Evolutionary conservation across 2,888 invertebrate genomes (phyloP).

Genomic region (Mimas tiliae): DNA sequence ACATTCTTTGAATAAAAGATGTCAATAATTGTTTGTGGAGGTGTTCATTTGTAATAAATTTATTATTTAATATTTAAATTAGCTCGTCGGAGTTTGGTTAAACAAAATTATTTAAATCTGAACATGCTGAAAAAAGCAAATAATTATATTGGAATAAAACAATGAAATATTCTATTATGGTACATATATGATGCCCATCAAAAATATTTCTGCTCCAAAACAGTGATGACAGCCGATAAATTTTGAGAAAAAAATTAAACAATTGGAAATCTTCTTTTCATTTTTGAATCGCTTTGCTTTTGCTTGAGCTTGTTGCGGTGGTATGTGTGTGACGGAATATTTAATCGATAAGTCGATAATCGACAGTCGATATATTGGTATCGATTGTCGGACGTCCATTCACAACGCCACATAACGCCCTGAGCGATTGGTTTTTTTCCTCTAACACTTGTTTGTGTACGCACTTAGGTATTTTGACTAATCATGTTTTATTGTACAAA

Average conservation of each 20-base stretch:
- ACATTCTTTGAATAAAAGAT: not conserved
- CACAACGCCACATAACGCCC: conserved; percentile 67
- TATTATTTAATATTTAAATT: not conserved
- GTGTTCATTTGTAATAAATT: not conserved
- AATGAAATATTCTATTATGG: too few relatives aligned
- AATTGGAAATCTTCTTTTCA: conserved; percentile 42
- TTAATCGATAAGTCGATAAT: conserved; percentile 18
- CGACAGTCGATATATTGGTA: conserved; percentile 7
- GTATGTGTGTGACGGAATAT: conserved; percentile 58
- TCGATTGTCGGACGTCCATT: conserved; percentile 41
- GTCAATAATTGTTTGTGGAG: not conserved
- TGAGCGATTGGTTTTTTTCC: conserved; percentile 76
- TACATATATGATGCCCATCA: not conserved
- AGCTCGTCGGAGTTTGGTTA: not conserved
- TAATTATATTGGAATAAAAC: too few relatives aligned
- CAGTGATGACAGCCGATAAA: conserved; percentile 52
- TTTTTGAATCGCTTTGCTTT: conserved; percentile 77
- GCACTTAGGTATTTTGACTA: conserved; percentile 72
- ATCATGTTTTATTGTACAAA: conserved; percentile 58
- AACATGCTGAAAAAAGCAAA: too few relatives aligned
- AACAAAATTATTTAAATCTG: too few relatives aligned
- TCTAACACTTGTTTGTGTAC: conserved; percentile 83
- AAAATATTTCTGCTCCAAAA: conserved; percentile 42
- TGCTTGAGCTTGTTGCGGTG: conserved; percentile 79
- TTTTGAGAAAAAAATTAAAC: conserved; percentile 32